phyloP scores from a whole-genome alignment of 2,797 vertebrate genomes.

The Sylvia borin region DNA sequence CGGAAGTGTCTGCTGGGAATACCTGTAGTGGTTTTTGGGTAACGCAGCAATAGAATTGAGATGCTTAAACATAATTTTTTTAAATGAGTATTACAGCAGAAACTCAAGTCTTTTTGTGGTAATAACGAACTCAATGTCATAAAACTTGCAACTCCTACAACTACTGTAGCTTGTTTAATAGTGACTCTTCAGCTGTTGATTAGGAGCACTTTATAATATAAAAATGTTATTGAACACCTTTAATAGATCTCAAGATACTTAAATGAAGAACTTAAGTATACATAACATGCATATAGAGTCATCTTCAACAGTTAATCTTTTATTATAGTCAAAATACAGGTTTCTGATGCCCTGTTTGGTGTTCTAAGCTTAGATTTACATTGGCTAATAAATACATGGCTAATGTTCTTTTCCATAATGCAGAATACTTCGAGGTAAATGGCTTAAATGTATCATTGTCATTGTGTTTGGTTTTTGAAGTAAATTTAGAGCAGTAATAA shows the following conservation, averaged over 20 bases:
- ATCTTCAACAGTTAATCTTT: neutral
- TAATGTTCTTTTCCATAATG: neutral
- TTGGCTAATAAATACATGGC: neutral
- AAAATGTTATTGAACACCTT: neutral
- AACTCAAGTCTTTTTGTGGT: neutral
- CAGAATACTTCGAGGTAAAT: neutral
- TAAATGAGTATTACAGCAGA: neutral
- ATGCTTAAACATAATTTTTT: neutral
- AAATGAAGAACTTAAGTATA: neutral
- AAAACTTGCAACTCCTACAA: neutral
- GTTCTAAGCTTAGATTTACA: neutral
- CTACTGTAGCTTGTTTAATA: neutral
- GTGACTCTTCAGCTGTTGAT: neutral
- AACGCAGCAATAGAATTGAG: neutral
- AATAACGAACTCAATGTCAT: neutral
- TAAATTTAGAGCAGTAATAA: neutral
- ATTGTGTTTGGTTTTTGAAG: neutral
- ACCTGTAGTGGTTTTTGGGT: neutral
- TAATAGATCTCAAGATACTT: neutral
- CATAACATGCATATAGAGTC: accelerated
- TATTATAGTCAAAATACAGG: neutral
- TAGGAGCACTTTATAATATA: neutral
- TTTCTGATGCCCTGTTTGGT: neutral
- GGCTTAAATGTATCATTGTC: neutral
- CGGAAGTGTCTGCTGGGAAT: neutral